Conservation (phyloP, 30 jellyfish, hydroid and myxozoan species). For the Haliclystus octoradiatus region DNA sequence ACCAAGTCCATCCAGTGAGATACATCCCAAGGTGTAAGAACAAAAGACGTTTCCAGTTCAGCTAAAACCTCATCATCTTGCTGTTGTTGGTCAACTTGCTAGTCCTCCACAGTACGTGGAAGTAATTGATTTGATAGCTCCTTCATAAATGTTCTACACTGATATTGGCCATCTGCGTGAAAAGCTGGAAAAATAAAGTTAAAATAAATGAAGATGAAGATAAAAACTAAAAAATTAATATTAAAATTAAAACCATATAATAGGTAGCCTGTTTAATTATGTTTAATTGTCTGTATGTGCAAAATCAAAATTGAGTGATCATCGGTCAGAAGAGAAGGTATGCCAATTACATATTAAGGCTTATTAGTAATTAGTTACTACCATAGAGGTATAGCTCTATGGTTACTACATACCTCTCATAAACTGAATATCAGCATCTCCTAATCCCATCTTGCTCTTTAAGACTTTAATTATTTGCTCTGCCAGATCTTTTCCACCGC, state of each 20-base stretch:
- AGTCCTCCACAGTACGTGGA: too few relatives aligned
- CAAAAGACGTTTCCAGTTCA: conserved; percentile 2
- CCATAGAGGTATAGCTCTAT: too few relatives aligned
- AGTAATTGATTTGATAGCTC: too few relatives aligned
- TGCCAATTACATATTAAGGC: too few relatives aligned
- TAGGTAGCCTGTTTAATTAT: background rate
- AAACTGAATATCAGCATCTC: background rate
- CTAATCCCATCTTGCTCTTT: background rate
- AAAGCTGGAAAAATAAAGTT: background rate
- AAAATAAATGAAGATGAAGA: background rate
- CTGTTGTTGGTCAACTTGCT: too few relatives aligned
- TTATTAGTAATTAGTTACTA: too few relatives aligned
- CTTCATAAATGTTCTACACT: background rate
- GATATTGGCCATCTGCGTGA: background rate
- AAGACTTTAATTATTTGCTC: background rate
- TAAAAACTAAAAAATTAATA: too few relatives aligned
- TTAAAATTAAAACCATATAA: background rate
- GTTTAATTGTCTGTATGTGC: background rate
- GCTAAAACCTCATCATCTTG: too few relatives aligned
- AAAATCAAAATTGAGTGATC: background rate
- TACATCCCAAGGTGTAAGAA: conserved; percentile 11
- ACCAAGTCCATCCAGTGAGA: conserved; percentile 25
- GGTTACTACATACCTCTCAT: conserved; percentile 1
- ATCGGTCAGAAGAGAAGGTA: too few relatives aligned
- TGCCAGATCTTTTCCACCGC: conserved; percentile 7